Base-by-base conservation (phyloP, 2,113 vertebrate species). In the Nipponia nippon region DNA sequence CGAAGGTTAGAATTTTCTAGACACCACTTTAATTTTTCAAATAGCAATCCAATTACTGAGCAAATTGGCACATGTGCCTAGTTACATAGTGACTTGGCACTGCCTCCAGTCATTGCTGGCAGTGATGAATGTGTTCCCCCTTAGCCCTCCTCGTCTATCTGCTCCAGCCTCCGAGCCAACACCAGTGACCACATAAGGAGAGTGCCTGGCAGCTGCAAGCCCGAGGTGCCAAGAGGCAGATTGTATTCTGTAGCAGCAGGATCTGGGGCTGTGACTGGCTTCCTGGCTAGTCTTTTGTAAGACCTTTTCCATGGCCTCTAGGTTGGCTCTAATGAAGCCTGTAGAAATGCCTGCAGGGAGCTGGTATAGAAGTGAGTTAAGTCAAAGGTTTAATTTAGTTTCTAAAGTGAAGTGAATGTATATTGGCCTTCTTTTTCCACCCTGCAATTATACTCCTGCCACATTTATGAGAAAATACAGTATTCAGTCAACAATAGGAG, bases 11-110 rank as follows among this genome's bases (percentile, higher is more conserved):
- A 85, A 90, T 91, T 96, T 89, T 95, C 96, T 87, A 81, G 96
- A 96, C 95, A 44, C 85, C 20, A 0, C 94, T 96, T 97, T 44
- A 87, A 98, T 98, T 97, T 98, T 97, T 98, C 97, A 97, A 97
- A 98, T 97, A 97, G 97, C 98, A 96, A 97, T 97, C 96, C 93
- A 90, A 97, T 98, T 97, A 98, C 97, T 80, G 81, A 97, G 97
- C 97, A 91, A 96, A 61, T 70, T 97, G 98, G 98, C 98, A 98
- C 97, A 97, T 87, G 97, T 97, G 95, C 97, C 96, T 63, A 7
- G 95, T 97, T 98, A 98, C 98, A 97, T 85, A 96, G 71, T 47
- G 53, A 90, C 97, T 98, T 98, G 98, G 98, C 98, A 98, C 81
- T 86, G 96, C 89, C 91, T 56, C 10, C 21, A 0, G 49, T 65